Conservation (phyloP, 2,797 vertebrate genomes). For the Aulostomus chinensis region DNA sequence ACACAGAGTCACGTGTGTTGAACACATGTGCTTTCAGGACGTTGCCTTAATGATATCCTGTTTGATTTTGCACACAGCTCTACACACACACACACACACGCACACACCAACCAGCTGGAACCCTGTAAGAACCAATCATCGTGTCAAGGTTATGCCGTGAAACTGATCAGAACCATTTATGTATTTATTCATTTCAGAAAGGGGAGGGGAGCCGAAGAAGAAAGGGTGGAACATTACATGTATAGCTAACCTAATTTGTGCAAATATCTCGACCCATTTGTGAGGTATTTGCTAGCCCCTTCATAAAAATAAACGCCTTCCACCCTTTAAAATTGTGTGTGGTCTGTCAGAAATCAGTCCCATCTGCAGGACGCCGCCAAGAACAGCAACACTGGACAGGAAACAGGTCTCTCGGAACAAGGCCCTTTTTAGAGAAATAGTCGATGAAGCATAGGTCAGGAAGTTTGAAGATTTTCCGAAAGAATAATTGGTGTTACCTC, state of each 20-base stretch:
- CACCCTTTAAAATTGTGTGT: constrained; percentile 78
- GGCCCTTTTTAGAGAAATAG: constrained; percentile 60
- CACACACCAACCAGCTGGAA: constrained; percentile 41
- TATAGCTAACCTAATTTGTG: constrained; percentile 71
- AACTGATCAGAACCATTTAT: constrained; percentile 51
- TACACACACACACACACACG: constrained; percentile 10
- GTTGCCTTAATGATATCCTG: constrained; percentile 41
- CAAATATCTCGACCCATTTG: constrained; percentile 69
- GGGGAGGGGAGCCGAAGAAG: constrained; percentile 33
- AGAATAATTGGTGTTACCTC: constrained; percentile 20
- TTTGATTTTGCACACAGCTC: constrained; percentile 41
- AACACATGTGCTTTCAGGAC: constrained; percentile 45
- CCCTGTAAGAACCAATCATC: constrained; percentile 31
- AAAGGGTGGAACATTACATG: constrained; percentile 40
- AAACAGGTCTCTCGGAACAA: constrained; percentile 72
- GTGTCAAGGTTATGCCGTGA: constrained; percentile 35
- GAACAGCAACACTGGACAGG: constrained; percentile 76
- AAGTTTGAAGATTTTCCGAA: constrained; percentile 37
- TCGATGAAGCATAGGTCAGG: constrained; percentile 37
- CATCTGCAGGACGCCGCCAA: constrained; percentile 77
- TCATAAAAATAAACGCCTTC: constrained; percentile 76
- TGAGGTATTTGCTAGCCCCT: constrained; percentile 64
- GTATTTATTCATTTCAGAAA: constrained; percentile 46
- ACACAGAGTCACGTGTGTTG: constrained; percentile 41
- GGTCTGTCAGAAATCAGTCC: constrained; percentile 81